A percentile compares a stretch with the other conserved stretches of the same genome.
phyloP scores from a whole-genome alignment of 2,888 invertebrate genomes.

The Caenorhabditis panamensis region DNA sequence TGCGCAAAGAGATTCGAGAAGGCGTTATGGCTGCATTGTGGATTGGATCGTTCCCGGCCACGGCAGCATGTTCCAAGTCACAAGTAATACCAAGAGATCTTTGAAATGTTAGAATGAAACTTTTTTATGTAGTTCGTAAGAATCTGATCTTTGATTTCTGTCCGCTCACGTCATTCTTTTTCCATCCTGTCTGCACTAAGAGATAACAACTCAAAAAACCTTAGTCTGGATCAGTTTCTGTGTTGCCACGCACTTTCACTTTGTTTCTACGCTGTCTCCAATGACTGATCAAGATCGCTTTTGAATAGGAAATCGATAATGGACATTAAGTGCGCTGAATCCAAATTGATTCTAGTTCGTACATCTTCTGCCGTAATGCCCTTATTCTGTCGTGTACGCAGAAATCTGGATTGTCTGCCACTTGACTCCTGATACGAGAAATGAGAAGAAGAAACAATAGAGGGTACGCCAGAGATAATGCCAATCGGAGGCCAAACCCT shows the following conservation, averaged over 20 bases:
- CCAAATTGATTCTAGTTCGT: slow-evolving; percentile 19
- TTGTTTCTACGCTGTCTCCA: neutral
- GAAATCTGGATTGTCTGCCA: slow-evolving; percentile 52
- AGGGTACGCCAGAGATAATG: slow-evolving; percentile 48
- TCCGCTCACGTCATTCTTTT: neutral
- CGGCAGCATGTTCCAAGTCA: slow-evolving; percentile 68
- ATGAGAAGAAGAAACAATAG: slow-evolving; percentile 26
- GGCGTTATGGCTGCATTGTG: slow-evolving; percentile 64
- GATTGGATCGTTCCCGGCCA: slow-evolving; percentile 79
- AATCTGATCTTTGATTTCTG: neutral
- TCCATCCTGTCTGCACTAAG: neutral
- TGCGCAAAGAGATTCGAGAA: slow-evolving; percentile 64
- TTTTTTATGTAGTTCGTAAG: neutral
- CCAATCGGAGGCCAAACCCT: slow-evolving; percentile 28
- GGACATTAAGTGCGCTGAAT: neutral
- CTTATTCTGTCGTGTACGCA: slow-evolving; percentile 39
- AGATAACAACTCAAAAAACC: neutral
- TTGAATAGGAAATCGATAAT: slow-evolving; percentile 1
- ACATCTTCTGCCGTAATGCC: slow-evolving; percentile 20
- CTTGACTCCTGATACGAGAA: slow-evolving; percentile 46
- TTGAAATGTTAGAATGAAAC: slow-evolving; percentile 64
- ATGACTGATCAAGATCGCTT: slow-evolving; percentile 29
- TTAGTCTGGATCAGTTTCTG: neutral
- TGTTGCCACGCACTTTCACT: neutral
- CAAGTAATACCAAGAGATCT: slow-evolving; percentile 38